Evolutionary conservation across 1,140 invertebrate species (phyloP), one percentile per base, ranked within the genome.

Genomic region (Drosophila micromelanica): DNA sequence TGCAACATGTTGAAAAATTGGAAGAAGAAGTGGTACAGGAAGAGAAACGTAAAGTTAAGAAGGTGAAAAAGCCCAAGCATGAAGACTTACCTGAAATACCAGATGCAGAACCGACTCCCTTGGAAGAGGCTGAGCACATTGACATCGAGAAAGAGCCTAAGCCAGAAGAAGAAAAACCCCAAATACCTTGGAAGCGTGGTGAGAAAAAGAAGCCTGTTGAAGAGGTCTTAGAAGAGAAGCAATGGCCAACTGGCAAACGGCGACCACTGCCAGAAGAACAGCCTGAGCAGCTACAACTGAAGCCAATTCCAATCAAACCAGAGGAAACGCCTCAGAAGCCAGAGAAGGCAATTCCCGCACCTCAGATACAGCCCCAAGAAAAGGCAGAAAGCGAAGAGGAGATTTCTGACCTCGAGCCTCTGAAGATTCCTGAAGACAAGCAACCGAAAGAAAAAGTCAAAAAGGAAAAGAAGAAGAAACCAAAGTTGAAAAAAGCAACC

Each of bases 1-100:
- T 94, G 12, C 93, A 94, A 65, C 93, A 93, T 27, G 92, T 93
- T 6, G 80, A 91, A 73, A 80, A 69, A 69, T 82, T 82, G 20
- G 92, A 92, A 65, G 91, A 93, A 61, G 74, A 90, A 68, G 55
- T 91, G 38, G 63, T 84, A 5, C 76, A 79, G n/a, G 90, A 90
- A 65, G 80, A 90, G 73, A 77, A 87, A 35, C 76, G 91, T 4
- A 79, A 92, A 8, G 76, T 78, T 0, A 85, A 87, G 15, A 90
- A 72, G 64, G 77, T 90, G 0, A 91, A 90, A 48, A 92, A 91
- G 51, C 85, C 90, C 5, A 84, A 91, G 37, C 67, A 76, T 7
- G 85, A 91, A 59, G 84, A 91, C 3, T 27, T 91, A 2, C 76
- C 87, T 1, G 91, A 91, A 76, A 91, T 82, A 13, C 45, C 72